Evolutionary conservation across 2,888 invertebrate species (phyloP), one percentile per base, ranked within the genome.

Genomic region (Plagodis pulveraria): DNA sequence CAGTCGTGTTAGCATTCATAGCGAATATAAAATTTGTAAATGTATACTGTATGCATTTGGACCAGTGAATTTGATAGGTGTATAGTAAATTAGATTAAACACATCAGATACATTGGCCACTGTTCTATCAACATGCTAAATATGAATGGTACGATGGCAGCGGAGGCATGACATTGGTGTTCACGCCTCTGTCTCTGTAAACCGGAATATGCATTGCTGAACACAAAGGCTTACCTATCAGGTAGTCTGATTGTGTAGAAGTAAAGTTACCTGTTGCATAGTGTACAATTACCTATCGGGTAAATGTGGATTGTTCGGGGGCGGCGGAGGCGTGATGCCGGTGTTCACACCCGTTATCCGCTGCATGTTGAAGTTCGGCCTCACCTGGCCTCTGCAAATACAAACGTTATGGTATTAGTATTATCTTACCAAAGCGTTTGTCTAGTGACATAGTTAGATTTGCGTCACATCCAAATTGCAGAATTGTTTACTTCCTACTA

Each of bases 351-450:
- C 93, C 67, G 89, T 90, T 63, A 93, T 93, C 61, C 91, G 84
- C 80, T 93, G 93, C 92, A 92, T 92, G 78, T 91, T 93, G 83
- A 93, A 93, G 75, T 89, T 91, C 54, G 91, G 89, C 0, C 89
- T 84, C 63, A 89, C 81, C 51, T 91, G 89, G 0, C 93, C 93
- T 66, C 93, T 92, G 78, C 7, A 10, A 38, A 5, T 9, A 44
- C 43, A 40, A 8, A 46, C 6, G 42, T 38, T 32, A 33, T 12
- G 1, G 10, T 10, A 34, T 38, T 38, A 38, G 9, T 38, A 38
- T 38, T 38, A 38, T 8, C 38, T 38, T 38, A 38, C 7, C 9
- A 38, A 38, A 38, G 7, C 38, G 38, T 38, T 42, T 8, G n/a
- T n/a, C 11, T 7, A 5, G 35, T 46, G 53, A 38, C 38, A 38